A percentile compares a stretch with the other conserved stretches of the same genome.
Evolutionary conservation across 1,140 invertebrate species (phyloP).

Genomic region (Camponotus pennsylvanicus): DNA sequence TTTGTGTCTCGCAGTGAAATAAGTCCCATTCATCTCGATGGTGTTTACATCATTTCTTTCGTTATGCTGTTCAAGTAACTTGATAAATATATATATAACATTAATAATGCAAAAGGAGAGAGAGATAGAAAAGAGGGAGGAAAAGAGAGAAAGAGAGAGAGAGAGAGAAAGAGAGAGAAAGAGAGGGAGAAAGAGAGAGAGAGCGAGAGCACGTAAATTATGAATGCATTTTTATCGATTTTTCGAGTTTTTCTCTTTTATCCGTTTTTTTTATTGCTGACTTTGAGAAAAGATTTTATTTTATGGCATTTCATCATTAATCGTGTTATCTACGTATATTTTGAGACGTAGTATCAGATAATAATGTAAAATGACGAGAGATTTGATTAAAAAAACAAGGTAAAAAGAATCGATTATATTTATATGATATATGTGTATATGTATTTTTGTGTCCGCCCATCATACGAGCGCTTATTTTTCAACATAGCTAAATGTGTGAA

Average conservation of each 20-base stretch:
- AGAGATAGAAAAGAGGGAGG: conserved; percentile 73
- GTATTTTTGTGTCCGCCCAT: too few relatives aligned
- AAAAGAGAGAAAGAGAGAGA: conserved; percentile 79
- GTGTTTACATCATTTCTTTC: conserved; percentile 30
- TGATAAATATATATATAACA: conserved; percentile 79
- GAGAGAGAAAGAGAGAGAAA: conserved; percentile 71
- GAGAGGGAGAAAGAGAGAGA: conserved; percentile 78
- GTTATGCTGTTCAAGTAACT: conserved; percentile 42
- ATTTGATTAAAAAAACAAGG: neutral
- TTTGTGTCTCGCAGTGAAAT: conserved; percentile 21
- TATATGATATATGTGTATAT: neutral
- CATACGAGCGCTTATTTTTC: too few relatives aligned
- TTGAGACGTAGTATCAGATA: conserved; percentile 19
- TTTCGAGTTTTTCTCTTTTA: conserved; percentile 43
- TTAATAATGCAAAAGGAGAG: conserved; percentile 80
- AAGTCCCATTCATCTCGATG: conserved; percentile 10
- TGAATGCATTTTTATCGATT: conserved; percentile 7
- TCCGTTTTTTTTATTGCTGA: conserved; percentile 32
- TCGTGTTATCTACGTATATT: neutral
- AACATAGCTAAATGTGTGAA: too few relatives aligned
- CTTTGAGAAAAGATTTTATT: neutral
- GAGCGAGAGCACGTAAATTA: conserved; percentile 74
- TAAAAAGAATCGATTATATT: neutral
- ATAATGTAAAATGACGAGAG: conserved; percentile 22
- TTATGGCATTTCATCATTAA: neutral